Conservation (phyloP, 2,797 vertebrate genomes). For the Oceanodroma leucorhoa region DNA sequence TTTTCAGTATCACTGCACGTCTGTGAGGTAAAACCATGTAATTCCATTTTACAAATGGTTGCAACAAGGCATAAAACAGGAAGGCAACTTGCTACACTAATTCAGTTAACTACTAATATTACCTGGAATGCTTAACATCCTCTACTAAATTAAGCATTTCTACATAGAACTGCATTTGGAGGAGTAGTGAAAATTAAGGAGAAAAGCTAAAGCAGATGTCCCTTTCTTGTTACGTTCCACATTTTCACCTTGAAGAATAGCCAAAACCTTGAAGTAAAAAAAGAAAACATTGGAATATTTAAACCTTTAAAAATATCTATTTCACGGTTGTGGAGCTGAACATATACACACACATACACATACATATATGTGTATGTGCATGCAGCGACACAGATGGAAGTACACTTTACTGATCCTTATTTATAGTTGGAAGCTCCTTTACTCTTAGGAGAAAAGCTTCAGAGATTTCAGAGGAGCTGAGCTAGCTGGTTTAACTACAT, state of each 20-base stretch:
- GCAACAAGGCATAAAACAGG: neutral
- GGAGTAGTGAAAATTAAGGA: neutral
- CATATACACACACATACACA: neutral
- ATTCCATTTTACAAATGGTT: neutral
- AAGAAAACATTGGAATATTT: neutral
- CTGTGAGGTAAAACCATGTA: neutral
- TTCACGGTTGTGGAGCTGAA: neutral
- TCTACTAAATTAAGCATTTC: neutral
- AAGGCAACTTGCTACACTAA: neutral
- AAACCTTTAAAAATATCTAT: neutral
- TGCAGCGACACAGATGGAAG: neutral
- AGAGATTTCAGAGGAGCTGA: conserved; percentile 30
- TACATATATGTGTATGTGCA: neutral
- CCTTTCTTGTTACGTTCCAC: neutral
- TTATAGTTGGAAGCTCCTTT: neutral
- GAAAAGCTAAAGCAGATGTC: neutral
- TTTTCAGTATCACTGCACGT: neutral
- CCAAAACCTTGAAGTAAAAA: neutral
- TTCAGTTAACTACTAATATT: neutral
- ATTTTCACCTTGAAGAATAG: neutral
- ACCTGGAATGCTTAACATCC: neutral
- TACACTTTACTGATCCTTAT: neutral
- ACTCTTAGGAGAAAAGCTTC: conserved; percentile 1
- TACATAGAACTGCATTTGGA: neutral
- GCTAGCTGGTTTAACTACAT: conserved; percentile 20